Conservation (phyloP, 2,113 vertebrate species). For the Miniopterus natalensis region DNA sequence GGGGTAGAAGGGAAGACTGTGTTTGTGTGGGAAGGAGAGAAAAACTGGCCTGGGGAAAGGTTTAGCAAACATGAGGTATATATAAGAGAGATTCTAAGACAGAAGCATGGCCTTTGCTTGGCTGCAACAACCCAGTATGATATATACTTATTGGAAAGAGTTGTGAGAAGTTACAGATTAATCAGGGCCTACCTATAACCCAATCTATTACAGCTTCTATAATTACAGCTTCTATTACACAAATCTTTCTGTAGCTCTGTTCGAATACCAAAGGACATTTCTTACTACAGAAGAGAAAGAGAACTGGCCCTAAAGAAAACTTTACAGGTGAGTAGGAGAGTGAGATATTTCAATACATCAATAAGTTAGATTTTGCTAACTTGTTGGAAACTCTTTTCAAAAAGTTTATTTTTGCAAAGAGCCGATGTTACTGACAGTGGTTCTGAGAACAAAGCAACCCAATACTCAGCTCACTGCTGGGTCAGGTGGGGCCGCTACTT, state of each 20-base stretch:
- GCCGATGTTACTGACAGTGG: not conserved
- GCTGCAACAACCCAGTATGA: not conserved
- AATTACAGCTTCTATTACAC: constrained; percentile 6
- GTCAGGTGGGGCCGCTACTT: not conserved
- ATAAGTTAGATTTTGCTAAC: not conserved
- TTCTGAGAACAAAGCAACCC: not conserved
- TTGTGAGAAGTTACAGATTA: not conserved
- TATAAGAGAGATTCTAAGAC: not conserved
- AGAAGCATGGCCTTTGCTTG: not conserved
- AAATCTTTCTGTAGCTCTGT: constrained; percentile 86
- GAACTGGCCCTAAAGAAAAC: constrained; percentile 86
- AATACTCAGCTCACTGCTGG: not conserved
- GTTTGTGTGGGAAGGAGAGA: not conserved
- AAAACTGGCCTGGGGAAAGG: not conserved
- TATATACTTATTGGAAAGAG: not conserved
- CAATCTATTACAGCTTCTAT: not conserved
- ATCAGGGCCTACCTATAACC: not conserved
- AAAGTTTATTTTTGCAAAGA: not conserved
- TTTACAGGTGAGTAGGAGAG: constrained; percentile 82
- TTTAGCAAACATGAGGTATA: not conserved
- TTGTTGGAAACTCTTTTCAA: not conserved
- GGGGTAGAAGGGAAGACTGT: not conserved
- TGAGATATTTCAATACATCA: not conserved
- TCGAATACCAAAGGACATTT: constrained; percentile 87
- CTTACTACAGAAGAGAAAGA: constrained; percentile 89